Base-by-base conservation (phyloP, 2,113 vertebrate species). In the Hyperoodon ampullatus region DNA sequence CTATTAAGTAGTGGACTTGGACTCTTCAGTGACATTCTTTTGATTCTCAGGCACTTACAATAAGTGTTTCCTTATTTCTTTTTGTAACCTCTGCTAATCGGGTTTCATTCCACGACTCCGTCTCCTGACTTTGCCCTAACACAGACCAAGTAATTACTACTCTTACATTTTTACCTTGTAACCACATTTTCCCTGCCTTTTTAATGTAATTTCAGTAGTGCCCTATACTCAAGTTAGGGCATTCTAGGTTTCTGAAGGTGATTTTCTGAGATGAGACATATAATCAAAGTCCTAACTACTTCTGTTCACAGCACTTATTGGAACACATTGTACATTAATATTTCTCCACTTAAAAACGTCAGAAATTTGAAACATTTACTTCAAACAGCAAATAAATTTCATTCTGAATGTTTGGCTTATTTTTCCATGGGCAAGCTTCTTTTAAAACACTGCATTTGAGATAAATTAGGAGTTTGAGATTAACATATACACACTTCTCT, bases 261-360 rank as follows among this genome's bases (percentile, higher is more conserved):
- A 82, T 97, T 97, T 95, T 95, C 85, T 97, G 98, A 97, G 97
- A 98, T 97, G 97, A 98, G 98, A 97, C 85, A 97, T 95, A 97
- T 97, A 98, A 97, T 98, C 98, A 97, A 83, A 95, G 26, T 74
- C 75, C 87, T 90, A 90, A 92, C 80, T 89, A 58, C 65, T 94
- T 97, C 72, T 96, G 66, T 91, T 97, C 87, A 95, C 13, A 89
- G 58, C 50, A 97, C 55, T 97, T 96, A 96, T 11, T 88, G 50
- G 6, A 94, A 82, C 95, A 72, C 24, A 68, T 74, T 89, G 50
- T 77, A 84, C 15, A 75, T 11, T 82, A 96, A 86, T 96, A 24
- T 65, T 88, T 80, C 11, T 93, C 71, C 19, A 94, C 80, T 97
- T 94, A 89, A 89, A 94, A 93, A 81, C n/a, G 84, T 96, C 35